A percentile compares a stretch with the other conserved stretches of the same genome.
phyloP scores from a whole-genome alignment of 2,888 invertebrate species.

The Mythimna impura region DNA sequence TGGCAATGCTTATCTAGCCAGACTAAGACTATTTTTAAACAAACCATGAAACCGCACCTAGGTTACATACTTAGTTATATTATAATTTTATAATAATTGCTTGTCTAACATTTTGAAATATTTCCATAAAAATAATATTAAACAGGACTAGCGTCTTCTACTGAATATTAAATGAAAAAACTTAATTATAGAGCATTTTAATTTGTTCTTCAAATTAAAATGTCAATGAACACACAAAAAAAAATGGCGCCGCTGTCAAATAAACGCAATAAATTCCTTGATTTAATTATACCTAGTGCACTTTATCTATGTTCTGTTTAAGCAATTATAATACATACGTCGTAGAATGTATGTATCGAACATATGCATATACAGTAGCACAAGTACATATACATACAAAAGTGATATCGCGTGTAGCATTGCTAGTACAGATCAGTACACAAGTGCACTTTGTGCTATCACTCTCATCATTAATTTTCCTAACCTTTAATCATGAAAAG shows the following conservation, averaged over 20 bases:
- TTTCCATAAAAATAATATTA: not conserved
- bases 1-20: conserved; percentile 12
- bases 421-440: conserved; percentile 28
- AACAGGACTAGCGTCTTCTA: not conserved
- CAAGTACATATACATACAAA: not conserved
- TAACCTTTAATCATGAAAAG: conserved; percentile 64
- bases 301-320: conserved; percentile 24
- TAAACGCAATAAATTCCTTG: conserved; percentile 1
- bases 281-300: conserved; percentile 29
- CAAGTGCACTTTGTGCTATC: conserved; percentile 43
- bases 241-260: conserved; percentile 14
- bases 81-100: not conserved
- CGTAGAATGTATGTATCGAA: conserved; percentile 7
- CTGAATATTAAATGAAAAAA: not conserved
- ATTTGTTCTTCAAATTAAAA: conserved; percentile 15
- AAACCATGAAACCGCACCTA: not conserved
- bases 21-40: not conserved
- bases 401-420: conserved; percentile 41
- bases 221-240: not conserved
- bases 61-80: not conserved
- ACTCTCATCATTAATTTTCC: conserved; percentile 61
- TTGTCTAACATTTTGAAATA: not conserved
- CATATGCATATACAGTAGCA: not conserved
- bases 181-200: not conserved
- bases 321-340: conserved; percentile 22